Evolutionary conservation across 2,888 invertebrate species (phyloP).

Genomic region (Graphium colonna): DNA sequence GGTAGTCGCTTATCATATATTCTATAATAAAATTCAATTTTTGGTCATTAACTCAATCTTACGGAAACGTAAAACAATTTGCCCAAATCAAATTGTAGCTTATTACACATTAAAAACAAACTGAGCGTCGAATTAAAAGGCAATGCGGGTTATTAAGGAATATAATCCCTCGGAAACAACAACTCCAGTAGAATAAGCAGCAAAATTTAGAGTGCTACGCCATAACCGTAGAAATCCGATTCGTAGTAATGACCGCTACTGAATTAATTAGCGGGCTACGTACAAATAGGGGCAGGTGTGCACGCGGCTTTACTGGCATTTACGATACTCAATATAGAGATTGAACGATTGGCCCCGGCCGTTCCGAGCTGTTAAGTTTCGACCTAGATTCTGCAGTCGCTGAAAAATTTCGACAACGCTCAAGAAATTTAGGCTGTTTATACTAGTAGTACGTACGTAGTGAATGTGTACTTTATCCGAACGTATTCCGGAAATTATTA

Average conservation of each 20-base stretch:
- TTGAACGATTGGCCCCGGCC: slow-evolving; percentile 56
- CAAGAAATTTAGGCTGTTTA: not conserved
- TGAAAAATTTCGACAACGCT: not conserved
- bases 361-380: slow-evolving; percentile 35
- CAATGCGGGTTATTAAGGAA: slow-evolving; percentile 30
- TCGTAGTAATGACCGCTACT: slow-evolving; percentile 55
- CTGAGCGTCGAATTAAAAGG: not conserved
- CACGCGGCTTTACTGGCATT: slow-evolving; percentile 61
- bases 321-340: slow-evolving; percentile 48
- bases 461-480: too few relatives aligned
- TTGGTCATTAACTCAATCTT: too few relatives aligned
- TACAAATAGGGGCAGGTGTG: slow-evolving; percentile 60
- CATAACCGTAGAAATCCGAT: slow-evolving; percentile 57
- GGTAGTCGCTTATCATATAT: too few relatives aligned
- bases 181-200: slow-evolving; percentile 45
- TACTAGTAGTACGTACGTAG: not conserved
- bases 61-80: too few relatives aligned
- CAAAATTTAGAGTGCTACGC: slow-evolving; percentile 44
- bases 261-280: slow-evolving; percentile 69
- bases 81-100: not conserved
- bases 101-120: not conserved
- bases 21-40: too few relatives aligned
- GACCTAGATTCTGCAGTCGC: slow-evolving; percentile 24
- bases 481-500: too few relatives aligned
- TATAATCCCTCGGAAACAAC: slow-evolving; percentile 43